Base-by-base conservation (phyloP, 1,140 invertebrate genomes). In the Acromyrmex echinatior region DNA sequence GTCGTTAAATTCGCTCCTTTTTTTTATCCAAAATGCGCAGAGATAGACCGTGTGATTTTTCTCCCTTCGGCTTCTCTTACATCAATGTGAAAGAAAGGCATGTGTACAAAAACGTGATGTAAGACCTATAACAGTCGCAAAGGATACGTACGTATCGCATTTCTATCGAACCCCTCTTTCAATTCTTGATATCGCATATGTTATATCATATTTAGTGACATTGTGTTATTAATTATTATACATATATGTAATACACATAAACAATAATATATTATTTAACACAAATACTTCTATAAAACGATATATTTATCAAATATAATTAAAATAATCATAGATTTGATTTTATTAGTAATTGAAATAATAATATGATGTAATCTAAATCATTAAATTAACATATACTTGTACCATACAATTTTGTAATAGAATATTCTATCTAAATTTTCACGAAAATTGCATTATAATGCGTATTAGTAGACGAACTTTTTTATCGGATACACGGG, bases 1-100 rank as follows among this genome's bases (percentile, higher is more conserved):
- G 90, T 91, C 91, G 93, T 93, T 93, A 88, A 90, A 85, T 84
- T 84, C 73, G 86, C 60, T 88, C 81, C 60, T 79, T 85, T 76
- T 86, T 35, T 81, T 65, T 39, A 25, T 49, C 6, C 35, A 16
- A 86, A 78, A 86, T 60, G 73, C 84, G 85, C n/a, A n/a, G n/a
- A n/a, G n/a, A n/a, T 16, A n/a, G 31, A 68, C 58, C 28, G 76
- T 88, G 66, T 81, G 65, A 81, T 81, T 71, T 58, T 80, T 81
- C 68, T 81, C 65, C 31, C 65, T 56, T 58, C 31, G 21, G 21
- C 5, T 58, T 53, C 49, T 81, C 21, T 25, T 18, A 45, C 51
- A 53, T 79, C 62, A 6, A 39, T 1, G 28, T n/a, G 21, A 68
- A 7, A 51, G 18, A 81, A 58, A 70, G 65, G 51, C 21, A 28